Evolutionary conservation across 2,113 vertebrate genomes (phyloP).

Genomic region (Scolopax mira): DNA sequence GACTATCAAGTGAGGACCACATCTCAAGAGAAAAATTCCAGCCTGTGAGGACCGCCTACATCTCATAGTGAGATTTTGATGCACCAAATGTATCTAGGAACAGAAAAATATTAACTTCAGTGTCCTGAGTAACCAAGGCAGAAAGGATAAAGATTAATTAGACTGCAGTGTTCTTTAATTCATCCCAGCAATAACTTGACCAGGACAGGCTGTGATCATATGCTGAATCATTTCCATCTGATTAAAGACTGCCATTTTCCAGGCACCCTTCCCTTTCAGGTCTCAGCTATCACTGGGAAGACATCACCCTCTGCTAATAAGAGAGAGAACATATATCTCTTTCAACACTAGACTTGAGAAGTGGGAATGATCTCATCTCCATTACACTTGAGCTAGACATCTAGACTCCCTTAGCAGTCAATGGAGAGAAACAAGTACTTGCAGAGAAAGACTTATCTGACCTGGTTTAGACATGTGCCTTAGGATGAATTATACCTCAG

Average conservation of each 20-base stretch:
- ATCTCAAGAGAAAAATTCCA: not conserved
- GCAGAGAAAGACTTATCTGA: not conserved
- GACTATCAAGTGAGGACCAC: not conserved
- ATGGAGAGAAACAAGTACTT: not conserved
- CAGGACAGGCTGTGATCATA: not conserved
- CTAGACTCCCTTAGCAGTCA: not conserved
- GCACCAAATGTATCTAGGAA: not conserved
- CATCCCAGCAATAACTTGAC: not conserved
- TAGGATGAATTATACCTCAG: not conserved
- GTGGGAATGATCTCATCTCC: not conserved
- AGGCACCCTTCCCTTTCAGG: not conserved
- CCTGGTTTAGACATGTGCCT: fast-evolving
- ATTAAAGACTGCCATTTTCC: not conserved
- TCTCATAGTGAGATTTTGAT: not conserved
- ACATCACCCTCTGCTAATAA: not conserved
- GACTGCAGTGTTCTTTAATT: not conserved
- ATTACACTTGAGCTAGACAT: not conserved
- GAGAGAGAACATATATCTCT: not conserved
- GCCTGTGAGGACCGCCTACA: not conserved
- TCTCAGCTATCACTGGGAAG: not conserved
- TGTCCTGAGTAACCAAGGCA: not conserved
- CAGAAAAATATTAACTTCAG: not conserved
- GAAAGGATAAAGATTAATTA: not conserved
- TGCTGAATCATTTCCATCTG: not conserved
- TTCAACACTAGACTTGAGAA: not conserved